phyloP scores from a whole-genome alignment of 1,140 invertebrate genomes.

The Heliconius hermathena region DNA sequence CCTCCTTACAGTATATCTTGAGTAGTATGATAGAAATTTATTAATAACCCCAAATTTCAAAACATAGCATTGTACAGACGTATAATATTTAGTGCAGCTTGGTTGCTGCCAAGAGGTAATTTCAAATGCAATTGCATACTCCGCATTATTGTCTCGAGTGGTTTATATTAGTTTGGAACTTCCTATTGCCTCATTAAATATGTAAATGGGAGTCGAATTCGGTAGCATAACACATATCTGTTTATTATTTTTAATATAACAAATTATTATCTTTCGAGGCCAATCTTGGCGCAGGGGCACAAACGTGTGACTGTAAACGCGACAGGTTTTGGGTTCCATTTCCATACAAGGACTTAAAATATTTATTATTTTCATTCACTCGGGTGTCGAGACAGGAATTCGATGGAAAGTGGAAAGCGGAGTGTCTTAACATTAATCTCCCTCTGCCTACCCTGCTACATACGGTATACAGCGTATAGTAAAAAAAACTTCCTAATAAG shows the following conservation, averaged over 20 bases:
- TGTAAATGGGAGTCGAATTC: constrained; percentile 22
- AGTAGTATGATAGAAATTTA: background rate
- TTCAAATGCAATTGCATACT: constrained; percentile 20
- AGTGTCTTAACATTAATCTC: no score
- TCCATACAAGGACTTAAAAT: no score
- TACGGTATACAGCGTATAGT: no score
- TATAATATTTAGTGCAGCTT: constrained; percentile 1
- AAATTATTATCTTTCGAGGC: background rate
- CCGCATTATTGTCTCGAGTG: constrained; percentile 15
- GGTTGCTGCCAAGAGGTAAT: constrained; percentile 18
- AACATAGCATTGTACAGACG: background rate
- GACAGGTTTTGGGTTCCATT: no score
- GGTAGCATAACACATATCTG: background rate
- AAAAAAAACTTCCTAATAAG: no score
- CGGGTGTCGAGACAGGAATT: no score
- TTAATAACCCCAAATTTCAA: background rate
- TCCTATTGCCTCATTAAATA: constrained; percentile 17
- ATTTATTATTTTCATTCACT: no score
- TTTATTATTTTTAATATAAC: background rate
- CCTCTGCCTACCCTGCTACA: no score
- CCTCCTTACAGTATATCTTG: background rate
- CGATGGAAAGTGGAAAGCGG: no score
- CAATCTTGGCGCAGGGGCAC: no score
- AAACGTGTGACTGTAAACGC: no score
- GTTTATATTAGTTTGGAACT: constrained; percentile 26